A percentile compares a stretch with the other conserved stretches of the same genome.
phyloP scores from a whole-genome alignment of 2,888 invertebrate species.

The Onthophagus sagittarius region DNA sequence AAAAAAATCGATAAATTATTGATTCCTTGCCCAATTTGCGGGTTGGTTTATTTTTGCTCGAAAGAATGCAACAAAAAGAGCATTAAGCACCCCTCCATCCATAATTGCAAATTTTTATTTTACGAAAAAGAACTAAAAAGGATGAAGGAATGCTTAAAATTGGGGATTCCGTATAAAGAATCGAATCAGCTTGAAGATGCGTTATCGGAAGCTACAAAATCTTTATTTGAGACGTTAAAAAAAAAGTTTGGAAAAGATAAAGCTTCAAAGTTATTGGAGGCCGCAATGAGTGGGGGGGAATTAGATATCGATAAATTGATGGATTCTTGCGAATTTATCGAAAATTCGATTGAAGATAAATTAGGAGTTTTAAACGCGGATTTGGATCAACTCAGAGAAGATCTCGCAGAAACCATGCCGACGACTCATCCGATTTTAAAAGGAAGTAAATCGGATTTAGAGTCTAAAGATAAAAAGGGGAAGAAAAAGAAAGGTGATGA shows the following conservation, averaged over 20 bases:
- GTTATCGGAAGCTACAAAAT: not conserved
- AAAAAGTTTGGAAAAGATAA: not conserved
- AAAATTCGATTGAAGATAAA: not conserved
- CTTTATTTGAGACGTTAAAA: not conserved
- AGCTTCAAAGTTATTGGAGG: not conserved
- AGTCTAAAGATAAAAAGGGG: conserved; percentile 6
- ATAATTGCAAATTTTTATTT: conserved; percentile 30
- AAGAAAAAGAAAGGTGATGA: conserved; percentile 11
- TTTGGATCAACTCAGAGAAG: not conserved
- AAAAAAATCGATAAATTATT: conserved; percentile 32
- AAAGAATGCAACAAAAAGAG: conserved; percentile 38
- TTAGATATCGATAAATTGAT: not conserved
- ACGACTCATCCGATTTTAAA: not conserved
- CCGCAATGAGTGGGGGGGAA: not conserved
- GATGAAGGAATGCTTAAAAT: not conserved
- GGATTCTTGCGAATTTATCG: not conserved
- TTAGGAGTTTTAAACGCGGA: not conserved
- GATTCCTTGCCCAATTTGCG: conserved; percentile 40
- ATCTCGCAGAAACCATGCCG: not conserved
- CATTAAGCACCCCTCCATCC: conserved; percentile 31
- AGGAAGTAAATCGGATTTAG: not conserved
- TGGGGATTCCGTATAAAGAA: conserved; percentile 1
- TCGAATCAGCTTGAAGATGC: conserved; percentile 9
- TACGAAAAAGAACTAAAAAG: conserved; percentile 25
- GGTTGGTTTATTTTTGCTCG: conserved; percentile 41